Conservation (phyloP, 2,888 invertebrate genomes). For the Aphelenchoides bicaudatus region DNA sequence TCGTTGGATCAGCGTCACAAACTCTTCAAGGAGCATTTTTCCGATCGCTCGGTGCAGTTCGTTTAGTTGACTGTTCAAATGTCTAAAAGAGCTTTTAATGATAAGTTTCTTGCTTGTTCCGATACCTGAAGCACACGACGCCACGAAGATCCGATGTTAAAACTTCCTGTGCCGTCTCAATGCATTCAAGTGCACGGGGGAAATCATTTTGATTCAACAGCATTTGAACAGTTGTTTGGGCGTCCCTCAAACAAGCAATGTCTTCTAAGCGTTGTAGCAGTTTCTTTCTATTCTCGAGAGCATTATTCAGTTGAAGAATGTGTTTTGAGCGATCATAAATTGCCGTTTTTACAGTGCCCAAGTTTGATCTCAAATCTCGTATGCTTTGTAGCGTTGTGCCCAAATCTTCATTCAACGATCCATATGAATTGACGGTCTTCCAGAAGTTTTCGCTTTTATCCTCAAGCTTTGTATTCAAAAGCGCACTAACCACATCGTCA, state of each 20-base stretch:
- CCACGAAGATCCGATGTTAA: constrained; percentile 83
- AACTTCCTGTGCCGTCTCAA: constrained; percentile 81
- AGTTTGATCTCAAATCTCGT: constrained; percentile 26
- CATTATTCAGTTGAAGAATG: constrained; percentile 42
- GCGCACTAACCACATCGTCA: constrained; percentile 54
- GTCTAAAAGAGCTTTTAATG: constrained; percentile 65
- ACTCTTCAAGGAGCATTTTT: constrained; percentile 92
- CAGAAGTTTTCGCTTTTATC: constrained; percentile 94
- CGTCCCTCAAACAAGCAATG: constrained; percentile 68
- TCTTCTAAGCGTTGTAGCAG: constrained; percentile 47
- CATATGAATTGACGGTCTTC: constrained; percentile 95
- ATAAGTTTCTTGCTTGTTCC: constrained; percentile 17
- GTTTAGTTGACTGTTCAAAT: constrained; percentile 86
- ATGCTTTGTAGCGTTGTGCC: constrained; percentile 64
- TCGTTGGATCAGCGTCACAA: constrained; percentile 81
- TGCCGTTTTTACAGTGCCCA: constrained; percentile 28
- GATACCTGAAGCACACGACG: constrained; percentile 81
- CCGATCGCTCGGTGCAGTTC: constrained; percentile 94
- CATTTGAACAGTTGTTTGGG: constrained; percentile 92
- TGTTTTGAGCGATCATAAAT: constrained; percentile 39
- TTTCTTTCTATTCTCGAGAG: constrained; percentile 40
- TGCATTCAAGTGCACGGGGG: constrained; percentile 91
- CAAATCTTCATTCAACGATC: constrained; percentile 91
- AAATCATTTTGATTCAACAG: constrained; percentile 90
- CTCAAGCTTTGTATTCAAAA: constrained; percentile 71